Evolutionary conservation across 1,140 invertebrate species (phyloP).

Genomic region (Zaprionus tsacasi): DNA sequence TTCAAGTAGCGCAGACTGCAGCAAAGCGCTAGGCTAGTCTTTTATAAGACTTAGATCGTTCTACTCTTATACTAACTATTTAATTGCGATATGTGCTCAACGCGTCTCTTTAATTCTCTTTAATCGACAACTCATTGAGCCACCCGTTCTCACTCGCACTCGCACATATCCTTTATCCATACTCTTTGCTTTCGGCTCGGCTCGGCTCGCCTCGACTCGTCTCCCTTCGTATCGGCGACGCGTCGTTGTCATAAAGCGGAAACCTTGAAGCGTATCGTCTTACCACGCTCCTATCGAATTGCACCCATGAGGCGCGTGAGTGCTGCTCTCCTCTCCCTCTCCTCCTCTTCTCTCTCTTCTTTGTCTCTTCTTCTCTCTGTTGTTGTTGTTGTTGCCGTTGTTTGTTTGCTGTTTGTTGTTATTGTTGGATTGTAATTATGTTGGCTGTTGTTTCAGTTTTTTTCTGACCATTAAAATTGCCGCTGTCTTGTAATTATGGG

Average conservation of each 20-base stretch:
- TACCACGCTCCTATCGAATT: conserved; percentile 66
- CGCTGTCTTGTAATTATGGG: conserved; percentile 55
- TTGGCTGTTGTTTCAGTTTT: conserved; percentile 39
- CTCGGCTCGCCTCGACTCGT: background rate
- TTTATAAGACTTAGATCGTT: background rate
- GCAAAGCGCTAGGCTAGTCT: background rate
- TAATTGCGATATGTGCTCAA: background rate
- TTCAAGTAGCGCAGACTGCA: background rate
- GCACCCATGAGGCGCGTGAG: conserved; percentile 61
- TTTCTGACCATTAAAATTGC: conserved; percentile 48
- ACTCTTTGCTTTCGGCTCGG: background rate
- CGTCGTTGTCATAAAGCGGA: conserved; percentile 64
- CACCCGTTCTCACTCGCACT: background rate
- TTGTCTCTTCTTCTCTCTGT: conserved; percentile 13
- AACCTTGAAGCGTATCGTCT: conserved; percentile 78
- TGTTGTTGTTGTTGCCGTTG: background rate
- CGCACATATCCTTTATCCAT: conserved; percentile 36
- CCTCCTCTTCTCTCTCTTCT: background rate
- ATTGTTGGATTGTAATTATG: conserved; percentile 65
- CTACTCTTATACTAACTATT: background rate
- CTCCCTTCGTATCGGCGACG: conserved; percentile 25
- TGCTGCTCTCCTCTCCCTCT: conserved; percentile 17
- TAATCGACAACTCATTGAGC: background rate
- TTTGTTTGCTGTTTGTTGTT: conserved; percentile 41
- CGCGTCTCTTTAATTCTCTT: background rate